A percentile compares a stretch with the other conserved stretches of the same genome.
These are phyloP conservation scores for Orientallactaga bullata DNA, from an alignment of 2,113 vertebrate species.

Conservation along the genomic window DNA sequence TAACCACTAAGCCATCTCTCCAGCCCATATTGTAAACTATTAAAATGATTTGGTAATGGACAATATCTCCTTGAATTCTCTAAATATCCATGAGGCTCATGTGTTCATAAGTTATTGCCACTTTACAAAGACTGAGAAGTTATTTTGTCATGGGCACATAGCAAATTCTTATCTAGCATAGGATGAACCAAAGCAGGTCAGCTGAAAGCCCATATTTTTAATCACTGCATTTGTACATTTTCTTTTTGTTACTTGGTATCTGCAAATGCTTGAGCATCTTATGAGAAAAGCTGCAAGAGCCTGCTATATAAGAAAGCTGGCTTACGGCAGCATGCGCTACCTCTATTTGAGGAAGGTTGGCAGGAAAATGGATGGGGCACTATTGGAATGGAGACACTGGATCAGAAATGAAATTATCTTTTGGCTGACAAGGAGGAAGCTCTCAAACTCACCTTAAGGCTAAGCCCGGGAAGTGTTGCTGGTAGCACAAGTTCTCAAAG, in stretches of 20 bases:
- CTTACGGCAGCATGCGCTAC: not conserved
- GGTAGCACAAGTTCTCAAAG: not conserved
- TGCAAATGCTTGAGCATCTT: not conserved
- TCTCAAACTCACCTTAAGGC: not conserved
- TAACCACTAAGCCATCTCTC: too few species aligned
- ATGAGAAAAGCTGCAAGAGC: not conserved
- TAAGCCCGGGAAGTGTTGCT: not conserved
- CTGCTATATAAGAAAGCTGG: not conserved
- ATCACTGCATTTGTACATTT: not conserved
- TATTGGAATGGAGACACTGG: not conserved
- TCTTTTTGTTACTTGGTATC: not conserved
- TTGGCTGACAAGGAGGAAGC: constrained; percentile 3
- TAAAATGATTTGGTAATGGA: not conserved
- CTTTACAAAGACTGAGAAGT: not conserved
- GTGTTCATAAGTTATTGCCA: too few species aligned
- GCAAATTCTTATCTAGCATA: not conserved
- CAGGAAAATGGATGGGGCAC: not conserved
- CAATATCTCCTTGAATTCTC: not conserved
- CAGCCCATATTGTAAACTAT: not conserved
- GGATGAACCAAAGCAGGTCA: not conserved
- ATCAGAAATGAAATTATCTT: constrained; percentile 41
- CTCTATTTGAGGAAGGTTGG: not conserved
- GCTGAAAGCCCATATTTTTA: not conserved
- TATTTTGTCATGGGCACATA: not conserved
- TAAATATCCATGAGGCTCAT: not conserved